Evolutionary conservation across 2,888 invertebrate species (phyloP).

Genomic region (Thysanoteuthis rhombus): DNA sequence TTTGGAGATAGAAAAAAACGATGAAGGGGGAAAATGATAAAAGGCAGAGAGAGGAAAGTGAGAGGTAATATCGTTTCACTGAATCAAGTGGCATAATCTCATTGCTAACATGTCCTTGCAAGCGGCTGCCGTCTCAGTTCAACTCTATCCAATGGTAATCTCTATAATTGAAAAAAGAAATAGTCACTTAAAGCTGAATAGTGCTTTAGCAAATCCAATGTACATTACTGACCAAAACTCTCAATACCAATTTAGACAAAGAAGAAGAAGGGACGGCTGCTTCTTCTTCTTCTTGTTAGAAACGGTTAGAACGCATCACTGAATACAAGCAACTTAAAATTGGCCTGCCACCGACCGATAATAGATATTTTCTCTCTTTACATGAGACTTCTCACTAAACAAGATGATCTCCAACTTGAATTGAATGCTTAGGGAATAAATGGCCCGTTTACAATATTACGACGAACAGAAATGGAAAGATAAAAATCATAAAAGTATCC

Average conservation of each 20-base stretch:
- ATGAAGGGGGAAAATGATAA: not conserved
- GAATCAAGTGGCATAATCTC: not conserved
- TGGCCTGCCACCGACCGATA: not conserved
- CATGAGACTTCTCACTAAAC: not conserved
- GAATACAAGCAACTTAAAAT: not conserved
- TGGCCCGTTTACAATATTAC: not conserved
- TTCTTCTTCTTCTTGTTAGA: no score
- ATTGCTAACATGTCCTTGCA: not conserved
- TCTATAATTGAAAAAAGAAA: slow-evolving; percentile 12
- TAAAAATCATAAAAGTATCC: not conserved
- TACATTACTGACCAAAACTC: not conserved
- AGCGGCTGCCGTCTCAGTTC: not conserved
- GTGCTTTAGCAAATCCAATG: not conserved
- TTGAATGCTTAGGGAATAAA: not conserved
- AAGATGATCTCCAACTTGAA: not conserved
- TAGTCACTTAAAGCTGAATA: not conserved
- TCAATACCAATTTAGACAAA: not conserved
- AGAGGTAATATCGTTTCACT: not conserved
- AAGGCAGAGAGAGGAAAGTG: not conserved
- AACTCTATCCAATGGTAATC: not conserved
- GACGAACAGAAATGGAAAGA: not conserved
- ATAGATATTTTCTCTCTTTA: not conserved
- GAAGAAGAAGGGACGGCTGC: not conserved
- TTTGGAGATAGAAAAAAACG: not conserved
- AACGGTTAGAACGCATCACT: not conserved